Evolutionary conservation across 92 coral and sea anemone genomes (phyloP), one percentile per base, ranked within the genome.

Genomic region (Epizoanthus fatuus): DNA sequence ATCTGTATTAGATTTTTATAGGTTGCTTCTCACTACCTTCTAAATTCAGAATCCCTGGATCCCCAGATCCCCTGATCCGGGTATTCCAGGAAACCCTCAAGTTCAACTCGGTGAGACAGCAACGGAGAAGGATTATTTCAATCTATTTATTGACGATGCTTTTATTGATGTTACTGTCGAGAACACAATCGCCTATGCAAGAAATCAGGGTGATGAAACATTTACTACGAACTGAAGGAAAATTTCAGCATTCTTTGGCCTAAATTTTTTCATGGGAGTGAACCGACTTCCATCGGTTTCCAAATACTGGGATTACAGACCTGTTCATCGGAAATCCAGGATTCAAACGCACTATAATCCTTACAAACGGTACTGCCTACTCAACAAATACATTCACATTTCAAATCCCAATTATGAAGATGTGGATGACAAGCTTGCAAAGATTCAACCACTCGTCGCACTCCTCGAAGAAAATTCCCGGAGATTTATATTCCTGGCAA

Each of bases 231-330:
- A 45, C 22, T 82, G 78, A 51, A 65, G 71, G 22, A 82, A 84
- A 79, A 71, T 84, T 51, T 77, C 81, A 19, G 79, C 79, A 25
- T 81, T 37, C 54, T 62, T 89, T 29, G 83, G 90, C 3, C 78
- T 90, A 13, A 79, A 81, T 29, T 80, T 85, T 44, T 42, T 72
- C 3, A 86, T 80, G 5, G 87, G 87, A 79, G 81, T 90, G 8
- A 59, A 85, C 29, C 19, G 68, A 49, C 87, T 89, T 60, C 88
- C 88, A n/a, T 59, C 55, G 25, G 52, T 83, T 15, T 11, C 39
- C n/a, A 75, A 47, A 52, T 84, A 83, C 77, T 87, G 87, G 87
- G 39, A 71, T 73, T 73, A 58, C 87, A 14, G 81, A 87, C 76
- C 55, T 60, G 9, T 87, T 81, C 57, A 64, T 87, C 40, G 91